Base-by-base conservation (phyloP, 2,888 invertebrate genomes). In the Drosophila nigritarsus region DNA sequence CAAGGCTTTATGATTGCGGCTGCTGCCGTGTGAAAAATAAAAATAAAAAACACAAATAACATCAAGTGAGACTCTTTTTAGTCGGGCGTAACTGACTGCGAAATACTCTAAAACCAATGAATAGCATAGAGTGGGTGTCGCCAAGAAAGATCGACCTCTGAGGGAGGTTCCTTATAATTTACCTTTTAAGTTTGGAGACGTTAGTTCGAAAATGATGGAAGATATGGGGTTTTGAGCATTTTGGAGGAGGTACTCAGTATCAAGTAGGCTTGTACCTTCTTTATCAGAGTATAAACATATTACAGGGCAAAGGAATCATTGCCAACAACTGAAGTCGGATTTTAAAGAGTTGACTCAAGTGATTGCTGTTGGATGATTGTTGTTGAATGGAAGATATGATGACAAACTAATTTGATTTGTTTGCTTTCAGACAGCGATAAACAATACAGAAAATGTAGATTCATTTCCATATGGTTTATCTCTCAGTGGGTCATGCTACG, bases 21-120 rank as follows among this genome's bases (percentile, higher is more conserved):
- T 59, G 63, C 40, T 54, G 63, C 55, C 64, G 71, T 67, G 76
- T 68, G 63, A 82, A 86, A 65, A 56, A 66, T 64, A 70, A 76
- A 71, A 76, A 82, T 65, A 73, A 78, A n/a, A 73, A 56, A 64
- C 30, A 32, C 30, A 27, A 49, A 38, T 20, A 40, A 27, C 32
- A 27, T 8, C 63, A 63, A 13, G 42, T 45, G 13, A 7, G 20
- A 20, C 3, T n/a, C 6, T 20, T 6, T 42, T 3, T 13, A 7
- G 7, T 20, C 0, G 3, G 6, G 3, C 3, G 13, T 20, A 13
- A 20, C 13, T 6, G 45, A 45, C 45, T 20, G 20, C 7, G 3
- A 20, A 20, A 45, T 15, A 20, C 45, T 45, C 45, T 20, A 13
- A 2, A 13, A 3, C 20, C 1, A 20, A 20, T 13, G 7, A 1